phyloP scores from a whole-genome alignment of 2,113 vertebrate genomes.

The Zosterops lateralis region DNA sequence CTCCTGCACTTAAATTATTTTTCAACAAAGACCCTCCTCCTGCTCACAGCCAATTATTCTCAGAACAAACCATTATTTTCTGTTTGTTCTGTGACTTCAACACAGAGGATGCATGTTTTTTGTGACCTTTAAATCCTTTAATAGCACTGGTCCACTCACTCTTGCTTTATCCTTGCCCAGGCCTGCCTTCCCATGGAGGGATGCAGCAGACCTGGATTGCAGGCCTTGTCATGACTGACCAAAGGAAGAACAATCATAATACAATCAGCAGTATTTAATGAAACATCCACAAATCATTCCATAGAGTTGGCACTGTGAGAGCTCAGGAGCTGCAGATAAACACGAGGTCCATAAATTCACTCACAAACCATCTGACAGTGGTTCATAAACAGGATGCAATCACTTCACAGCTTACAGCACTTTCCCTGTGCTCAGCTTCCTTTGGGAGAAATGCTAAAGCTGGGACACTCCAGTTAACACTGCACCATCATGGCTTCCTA shows the following conservation, averaged over 20 bases:
- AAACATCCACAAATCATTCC: neutral
- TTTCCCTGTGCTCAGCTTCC: neutral
- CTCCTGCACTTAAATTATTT: neutral
- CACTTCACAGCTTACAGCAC: neutral
- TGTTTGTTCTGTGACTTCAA: neutral
- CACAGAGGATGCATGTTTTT: neutral
- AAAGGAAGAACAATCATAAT: neutral
- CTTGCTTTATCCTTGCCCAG: neutral
- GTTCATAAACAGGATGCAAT: slow-evolving; percentile 33
- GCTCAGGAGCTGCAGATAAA: neutral
- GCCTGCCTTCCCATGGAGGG: neutral
- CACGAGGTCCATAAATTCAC: neutral
- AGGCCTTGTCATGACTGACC: neutral
- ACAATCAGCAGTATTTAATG: neutral
- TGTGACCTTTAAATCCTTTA: neutral
- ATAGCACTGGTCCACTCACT: neutral
- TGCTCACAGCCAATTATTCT: neutral
- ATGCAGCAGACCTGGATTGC: neutral
- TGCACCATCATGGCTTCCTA: neutral
- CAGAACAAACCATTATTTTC: neutral
- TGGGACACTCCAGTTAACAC: neutral
- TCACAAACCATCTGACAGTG: neutral
- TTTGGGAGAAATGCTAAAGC: neutral
- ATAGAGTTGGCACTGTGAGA: neutral
- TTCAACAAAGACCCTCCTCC: neutral